Percentiles rank a stretch among this genome's conserved stretches.
These are phyloP conservation scores for Drosophila borborema DNA, from an alignment of 2,888 invertebrate genomes.

Conservation along the genomic window DNA sequence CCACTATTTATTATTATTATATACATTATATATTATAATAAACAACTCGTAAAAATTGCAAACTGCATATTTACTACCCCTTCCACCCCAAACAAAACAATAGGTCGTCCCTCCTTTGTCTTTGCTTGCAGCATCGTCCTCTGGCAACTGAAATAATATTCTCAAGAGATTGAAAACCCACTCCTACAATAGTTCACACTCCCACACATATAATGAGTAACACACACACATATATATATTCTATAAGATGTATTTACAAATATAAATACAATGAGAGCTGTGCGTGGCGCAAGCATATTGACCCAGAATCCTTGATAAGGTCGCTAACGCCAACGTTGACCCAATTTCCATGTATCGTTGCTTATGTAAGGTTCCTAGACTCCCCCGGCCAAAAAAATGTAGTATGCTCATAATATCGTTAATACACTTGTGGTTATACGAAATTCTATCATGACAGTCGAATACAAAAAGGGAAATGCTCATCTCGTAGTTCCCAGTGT, in stretches of 20 bases:
- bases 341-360: conserved; percentile 50
- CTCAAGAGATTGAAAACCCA: conserved; percentile 43
- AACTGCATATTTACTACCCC: neutral
- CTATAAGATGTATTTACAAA: neutral
- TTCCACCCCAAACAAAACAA: neutral
- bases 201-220: conserved; percentile 38
- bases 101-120: neutral
- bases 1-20: neutral
- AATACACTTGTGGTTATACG: conserved; percentile 29
- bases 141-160: conserved; percentile 41
- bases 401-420: conserved; percentile 18
- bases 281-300: conserved; percentile 68
- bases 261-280: conserved; percentile 9
- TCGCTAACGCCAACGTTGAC: conserved; percentile 64
- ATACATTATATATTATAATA: too few relatives aligned
- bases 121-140: conserved; percentile 24
- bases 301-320: conserved; percentile 78
- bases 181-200: conserved; percentile 23
- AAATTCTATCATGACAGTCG: conserved; percentile 2
- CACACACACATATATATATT: conserved; percentile 6
- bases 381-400: neutral
- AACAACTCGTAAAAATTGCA: conserved; percentile 32
- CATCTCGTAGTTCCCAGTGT: neutral
- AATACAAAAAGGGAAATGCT: neutral
- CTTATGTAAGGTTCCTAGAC: conserved; percentile 45